These are phyloP conservation scores for Smutsia temminckii DNA, from an alignment of 2,797 vertebrate genomes.

Conservation along the genomic window DNA sequence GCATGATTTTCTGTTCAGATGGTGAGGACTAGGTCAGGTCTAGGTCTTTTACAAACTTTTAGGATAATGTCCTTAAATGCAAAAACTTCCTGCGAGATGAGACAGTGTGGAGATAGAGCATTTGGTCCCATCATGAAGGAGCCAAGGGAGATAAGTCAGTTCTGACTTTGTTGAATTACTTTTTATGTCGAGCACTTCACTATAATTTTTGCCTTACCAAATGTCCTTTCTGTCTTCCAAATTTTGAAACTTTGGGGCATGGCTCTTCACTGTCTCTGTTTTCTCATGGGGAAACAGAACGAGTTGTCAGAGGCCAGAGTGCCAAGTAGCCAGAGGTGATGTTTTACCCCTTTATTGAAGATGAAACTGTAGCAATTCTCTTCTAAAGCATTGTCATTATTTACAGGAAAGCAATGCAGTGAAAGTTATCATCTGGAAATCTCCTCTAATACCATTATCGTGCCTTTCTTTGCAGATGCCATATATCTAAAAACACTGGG, in stretches of 20 bases:
- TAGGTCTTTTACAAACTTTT: constrained; percentile 50
- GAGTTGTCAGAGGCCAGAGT: not conserved
- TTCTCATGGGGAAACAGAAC: not conserved
- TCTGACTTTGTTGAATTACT: not conserved
- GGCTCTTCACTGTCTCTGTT: not conserved
- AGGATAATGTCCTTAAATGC: not conserved
- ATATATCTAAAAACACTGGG: not conserved
- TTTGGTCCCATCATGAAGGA: not conserved
- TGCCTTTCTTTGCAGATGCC: not conserved
- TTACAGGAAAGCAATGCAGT: not conserved
- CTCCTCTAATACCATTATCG: not conserved
- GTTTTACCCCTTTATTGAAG: not conserved
- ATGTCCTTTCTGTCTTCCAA: not conserved
- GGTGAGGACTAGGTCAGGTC: constrained; percentile 39
- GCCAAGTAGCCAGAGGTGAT: not conserved
- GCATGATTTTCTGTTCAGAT: constrained; percentile 33
- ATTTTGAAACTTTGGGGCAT: not conserved
- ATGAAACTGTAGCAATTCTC: constrained; percentile 1
- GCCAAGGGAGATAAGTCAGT: not conserved
- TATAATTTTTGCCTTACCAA: not conserved
- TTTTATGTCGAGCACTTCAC: not conserved
- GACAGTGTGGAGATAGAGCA: not conserved
- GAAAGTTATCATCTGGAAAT: not conserved
- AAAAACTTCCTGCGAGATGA: not conserved
- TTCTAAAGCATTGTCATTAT: not conserved